Base-by-base conservation (phyloP, 2,888 invertebrate species). In the Epirrita christyi region DNA sequence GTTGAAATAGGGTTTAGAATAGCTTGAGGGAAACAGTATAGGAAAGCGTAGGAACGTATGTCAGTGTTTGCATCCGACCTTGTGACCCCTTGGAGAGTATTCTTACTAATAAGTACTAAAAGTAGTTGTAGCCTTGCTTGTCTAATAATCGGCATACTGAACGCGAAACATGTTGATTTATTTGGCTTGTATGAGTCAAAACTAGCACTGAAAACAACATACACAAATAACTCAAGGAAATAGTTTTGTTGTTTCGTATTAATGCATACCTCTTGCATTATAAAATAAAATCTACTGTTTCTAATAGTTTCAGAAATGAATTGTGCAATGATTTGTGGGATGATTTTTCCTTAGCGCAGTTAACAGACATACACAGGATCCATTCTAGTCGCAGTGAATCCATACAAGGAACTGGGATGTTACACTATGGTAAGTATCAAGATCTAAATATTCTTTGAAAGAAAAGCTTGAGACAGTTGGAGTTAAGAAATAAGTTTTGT, bases 331-430 rank as follows among this genome's bases (percentile, higher is more conserved):
- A 28, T 15, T n/a, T n/a, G n/a, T n/a, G n/a, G n/a, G n/a, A n/a
- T n/a, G n/a, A n/a, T n/a, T n/a, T 54, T 93, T 94, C 93, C 94
- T 94, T 93, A 93, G 93, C 80, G 71, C 67, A 70, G 67, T 59
- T 59, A 67, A 80, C 93, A 98, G 98, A 98, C 98, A 59, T 98
- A 97, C 90, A 97, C 97, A 55, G 98, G 98, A 71, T 96, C 97
- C 60, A 98, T 98, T 88, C 93, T 98, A 80, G 96, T 98, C 73
- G 97, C 98, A 73, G 97, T 98, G 71, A 98, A 98, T 92, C 98
- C 98, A 3, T 98, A 98, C 93, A 98, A 98, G 92, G 96, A 96
- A 80, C 93, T 98, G 76, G 96, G 96, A 88, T 96, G 96, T 83
- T 98, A 97, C 88, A 96, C 96, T 70, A 94, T 95, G 94, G 98